Evolutionary conservation across 2,888 invertebrate genomes (phyloP).

Genomic region (Pardosa pseudoannulata): DNA sequence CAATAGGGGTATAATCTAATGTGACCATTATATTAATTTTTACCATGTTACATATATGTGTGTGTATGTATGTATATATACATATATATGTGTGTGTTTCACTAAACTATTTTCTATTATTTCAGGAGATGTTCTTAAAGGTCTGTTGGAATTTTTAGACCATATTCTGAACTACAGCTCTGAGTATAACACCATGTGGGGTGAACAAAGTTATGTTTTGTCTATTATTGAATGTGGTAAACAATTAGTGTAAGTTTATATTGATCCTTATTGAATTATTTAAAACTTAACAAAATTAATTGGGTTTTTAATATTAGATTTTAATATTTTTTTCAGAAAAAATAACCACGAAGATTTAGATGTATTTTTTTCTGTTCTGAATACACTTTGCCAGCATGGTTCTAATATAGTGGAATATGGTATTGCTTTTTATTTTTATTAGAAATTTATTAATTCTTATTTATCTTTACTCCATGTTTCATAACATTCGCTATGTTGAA

Average conservation of each 20-base stretch:
- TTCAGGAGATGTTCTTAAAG: slow-evolving; percentile 18
- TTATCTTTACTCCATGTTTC: too few species aligned
- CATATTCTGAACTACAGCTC: slow-evolving; percentile 27
- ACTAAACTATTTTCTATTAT: too few species aligned
- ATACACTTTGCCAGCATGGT: slow-evolving; percentile 25
- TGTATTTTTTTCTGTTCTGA: slow-evolving; percentile 36
- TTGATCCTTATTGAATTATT: too few species aligned
- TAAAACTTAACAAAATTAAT: too few species aligned
- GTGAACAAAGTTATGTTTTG: background rate
- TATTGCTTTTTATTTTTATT: background rate
- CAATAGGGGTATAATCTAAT: too few species aligned
- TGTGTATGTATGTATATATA: too few species aligned
- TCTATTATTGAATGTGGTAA: slow-evolving; percentile 45
- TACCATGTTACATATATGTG: too few species aligned
- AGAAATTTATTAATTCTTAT: background rate
- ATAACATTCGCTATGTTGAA: too few species aligned
- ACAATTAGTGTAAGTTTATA: slow-evolving; percentile 45
- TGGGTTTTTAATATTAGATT: too few species aligned
- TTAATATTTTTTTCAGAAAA: background rate
- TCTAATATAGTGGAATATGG: slow-evolving; percentile 12
- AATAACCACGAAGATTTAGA: slow-evolving; percentile 5
- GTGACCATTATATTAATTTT: too few species aligned
- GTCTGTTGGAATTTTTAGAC: slow-evolving; percentile 30
- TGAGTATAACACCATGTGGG: slow-evolving; percentile 19
- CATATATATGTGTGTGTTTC: too few species aligned